Base-by-base conservation (phyloP, 2,797 vertebrate genomes). In the Tapirus indicus region DNA sequence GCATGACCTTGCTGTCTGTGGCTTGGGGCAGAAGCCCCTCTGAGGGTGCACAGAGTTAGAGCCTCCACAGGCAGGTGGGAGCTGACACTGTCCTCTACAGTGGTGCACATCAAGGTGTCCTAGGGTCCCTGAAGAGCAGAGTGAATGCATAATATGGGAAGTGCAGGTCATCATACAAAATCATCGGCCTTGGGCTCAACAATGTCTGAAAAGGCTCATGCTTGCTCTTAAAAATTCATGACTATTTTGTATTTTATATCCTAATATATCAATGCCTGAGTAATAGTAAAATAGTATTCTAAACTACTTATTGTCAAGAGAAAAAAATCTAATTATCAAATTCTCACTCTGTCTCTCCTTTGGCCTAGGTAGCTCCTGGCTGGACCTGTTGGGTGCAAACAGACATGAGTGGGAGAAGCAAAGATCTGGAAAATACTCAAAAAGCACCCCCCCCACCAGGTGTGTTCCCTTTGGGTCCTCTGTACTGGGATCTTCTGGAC, bases 201-300 rank as follows among this genome's bases (percentile, higher is more conserved):
- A 75, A 56, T 85, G n/a, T 71, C 88, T 47, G 35, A 92, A 75
- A 68, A 74, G 7, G 1, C 18, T 83, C 8, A 16, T 18, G 11
- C 16, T 88, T 71, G 47, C 29, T 94, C 47, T 91, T 84, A 64
- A 66, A 93, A 95, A 29, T 47, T 41, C 25, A 60, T 18, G n/a
- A 6, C 16, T 44, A 56, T 60, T 93, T 91, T 78, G 21, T 82
- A 75, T 29, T 91, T 85, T 95, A 54, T 80, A 54, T 90, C 64
- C 32, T 75, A 77, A 69, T n/a, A 62, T 68, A n/a, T 47, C 9
- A 80, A 58, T 75, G 18, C 35, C 35, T 90, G 54, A 79, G 38
- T 62, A 71, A 83, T 91, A 84, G 13, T 56, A 52, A 88, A 88
- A 82, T 68, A 74, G 38, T 91, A 71, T 44, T 77, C 93, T 84